phyloP scores from a whole-genome alignment of 2,888 invertebrate genomes.

The Ophion slaviceki region DNA sequence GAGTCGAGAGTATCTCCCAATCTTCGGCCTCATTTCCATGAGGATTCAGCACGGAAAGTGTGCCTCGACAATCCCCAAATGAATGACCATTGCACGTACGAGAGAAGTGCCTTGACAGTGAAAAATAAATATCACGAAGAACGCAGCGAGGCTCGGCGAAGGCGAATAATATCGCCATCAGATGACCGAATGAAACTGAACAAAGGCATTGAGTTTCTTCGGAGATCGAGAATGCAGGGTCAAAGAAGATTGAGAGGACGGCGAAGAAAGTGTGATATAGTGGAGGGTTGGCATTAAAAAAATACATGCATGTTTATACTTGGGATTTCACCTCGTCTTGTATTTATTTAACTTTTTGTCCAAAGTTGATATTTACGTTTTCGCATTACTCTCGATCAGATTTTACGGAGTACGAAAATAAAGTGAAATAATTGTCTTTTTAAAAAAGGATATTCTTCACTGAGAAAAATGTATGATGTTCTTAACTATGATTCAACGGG shows the following conservation, averaged over 20 bases:
- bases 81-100: slow-evolving; percentile 58
- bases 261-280: slow-evolving; percentile 44
- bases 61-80: slow-evolving; percentile 49
- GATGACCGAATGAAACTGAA: slow-evolving; percentile 48
- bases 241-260: slow-evolving; percentile 46
- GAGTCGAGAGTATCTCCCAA: background rate
- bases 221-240: slow-evolving; percentile 35
- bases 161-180: slow-evolving; percentile 42
- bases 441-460: background rate
- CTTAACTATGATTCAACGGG: no score
- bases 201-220: slow-evolving; percentile 50
- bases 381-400: background rate
- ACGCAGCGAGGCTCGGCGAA: slow-evolving; percentile 24
- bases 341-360: background rate
- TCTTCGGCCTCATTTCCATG: slow-evolving; percentile 29
- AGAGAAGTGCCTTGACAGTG: slow-evolving; percentile 56
- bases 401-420: background rate
- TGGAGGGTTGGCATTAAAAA: slow-evolving; percentile 26
- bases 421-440: no score
- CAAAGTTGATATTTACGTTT: background rate
- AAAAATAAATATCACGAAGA: slow-evolving; percentile 60
- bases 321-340: slow-evolving; percentile 16
- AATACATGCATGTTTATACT: slow-evolving; percentile 6
- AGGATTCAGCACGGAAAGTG: slow-evolving; percentile 42
- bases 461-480: no score